Percentiles rank a stretch among this genome's conserved stretches.
phyloP scores from a whole-genome alignment of 2,113 vertebrate species.

The Crypturellus undulatus region DNA sequence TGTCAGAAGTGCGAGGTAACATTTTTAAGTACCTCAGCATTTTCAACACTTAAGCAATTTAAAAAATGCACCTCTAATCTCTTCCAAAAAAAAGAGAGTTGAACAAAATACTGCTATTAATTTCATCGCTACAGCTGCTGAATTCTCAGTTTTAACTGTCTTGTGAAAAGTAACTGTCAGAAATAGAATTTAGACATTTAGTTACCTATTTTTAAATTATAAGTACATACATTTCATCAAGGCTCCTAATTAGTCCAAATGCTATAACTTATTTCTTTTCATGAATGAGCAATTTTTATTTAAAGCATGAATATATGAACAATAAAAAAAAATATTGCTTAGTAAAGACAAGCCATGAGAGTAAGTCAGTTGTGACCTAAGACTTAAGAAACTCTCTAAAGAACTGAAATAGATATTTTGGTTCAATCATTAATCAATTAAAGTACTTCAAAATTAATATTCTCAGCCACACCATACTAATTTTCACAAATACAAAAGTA shows the following conservation, averaged over 20 bases:
- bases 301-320: not conserved
- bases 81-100: not conserved
- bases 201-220: not conserved
- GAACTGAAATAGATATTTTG: not conserved
- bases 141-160: not conserved
- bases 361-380: not conserved
- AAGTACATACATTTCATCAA: not conserved
- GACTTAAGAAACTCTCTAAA: not conserved
- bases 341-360: not conserved
- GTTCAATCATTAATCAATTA: not conserved
- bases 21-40: too few species aligned
- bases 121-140: not conserved
- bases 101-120: not conserved
- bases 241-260: not conserved
- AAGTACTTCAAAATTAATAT: not conserved
- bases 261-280: not conserved
- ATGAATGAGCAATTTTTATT: not conserved
- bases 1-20: not conserved
- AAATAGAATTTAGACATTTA: not conserved
- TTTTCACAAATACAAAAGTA: not conserved
- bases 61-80: not conserved
- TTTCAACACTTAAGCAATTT: not conserved
- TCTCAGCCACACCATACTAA: not conserved
- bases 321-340: not conserved
- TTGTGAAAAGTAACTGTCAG: not conserved